These are phyloP conservation scores for Campaea margaritaria DNA, from an alignment of 2,888 invertebrate genomes.

Conservation along the genomic window DNA sequence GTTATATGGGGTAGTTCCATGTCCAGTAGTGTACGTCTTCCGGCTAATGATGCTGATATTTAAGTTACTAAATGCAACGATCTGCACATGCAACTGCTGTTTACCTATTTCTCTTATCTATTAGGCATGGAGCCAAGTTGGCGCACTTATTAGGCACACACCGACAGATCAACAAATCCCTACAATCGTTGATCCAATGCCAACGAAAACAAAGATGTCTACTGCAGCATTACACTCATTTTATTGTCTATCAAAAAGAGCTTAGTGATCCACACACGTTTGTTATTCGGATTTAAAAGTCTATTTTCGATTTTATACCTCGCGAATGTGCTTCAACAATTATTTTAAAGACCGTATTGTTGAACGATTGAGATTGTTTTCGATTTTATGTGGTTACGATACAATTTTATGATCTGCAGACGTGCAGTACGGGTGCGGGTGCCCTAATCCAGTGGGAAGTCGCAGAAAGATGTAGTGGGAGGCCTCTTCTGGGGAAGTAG, in stretches of 20 bases:
- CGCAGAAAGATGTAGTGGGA: too few species aligned
- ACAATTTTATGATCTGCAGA: not conserved
- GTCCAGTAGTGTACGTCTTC: too few species aligned
- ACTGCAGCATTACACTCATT: conserved; percentile 38
- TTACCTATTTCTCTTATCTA: conserved; percentile 5
- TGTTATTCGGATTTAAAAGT: conserved; percentile 11
- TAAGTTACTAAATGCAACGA: too few species aligned
- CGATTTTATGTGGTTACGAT: not conserved
- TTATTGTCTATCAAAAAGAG: conserved; percentile 64
- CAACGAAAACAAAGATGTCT: conserved; percentile 59
- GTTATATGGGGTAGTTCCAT: too few species aligned
- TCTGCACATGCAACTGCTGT: not conserved
- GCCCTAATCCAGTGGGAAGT: too few species aligned
- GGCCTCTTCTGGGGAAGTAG: too few species aligned
- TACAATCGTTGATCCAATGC: conserved; percentile 53
- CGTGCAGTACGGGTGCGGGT: too few species aligned
- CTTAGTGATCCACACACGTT: conserved; percentile 51
- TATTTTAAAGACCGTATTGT: conserved; percentile 12
- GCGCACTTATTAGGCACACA: conserved; percentile 3
- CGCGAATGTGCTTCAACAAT: conserved; percentile 1
- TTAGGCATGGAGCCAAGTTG: conserved; percentile 9
- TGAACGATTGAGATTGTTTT: conserved; percentile 17
- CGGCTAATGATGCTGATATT: too few species aligned
- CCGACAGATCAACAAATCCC: conserved; percentile 4
- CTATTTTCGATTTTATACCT: conserved; percentile 21